These are phyloP conservation scores for Drosophila sordidula DNA, from an alignment of 2,888 invertebrate species.

Conservation along the genomic window DNA sequence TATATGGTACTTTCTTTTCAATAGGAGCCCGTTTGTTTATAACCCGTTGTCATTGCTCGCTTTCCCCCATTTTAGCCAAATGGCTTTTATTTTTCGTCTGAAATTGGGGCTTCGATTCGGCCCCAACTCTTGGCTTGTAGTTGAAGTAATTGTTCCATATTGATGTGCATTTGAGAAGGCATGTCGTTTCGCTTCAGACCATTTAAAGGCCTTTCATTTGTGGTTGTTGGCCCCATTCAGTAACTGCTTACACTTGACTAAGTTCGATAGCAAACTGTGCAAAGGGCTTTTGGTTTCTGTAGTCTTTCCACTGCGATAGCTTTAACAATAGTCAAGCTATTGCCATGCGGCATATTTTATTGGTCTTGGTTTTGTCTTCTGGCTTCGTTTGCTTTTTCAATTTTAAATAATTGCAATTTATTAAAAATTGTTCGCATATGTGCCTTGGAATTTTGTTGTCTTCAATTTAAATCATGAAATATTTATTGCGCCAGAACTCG, in stretches of 20 bases:
- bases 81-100: slow-evolving; percentile 33
- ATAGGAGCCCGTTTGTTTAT: slow-evolving; percentile 58
- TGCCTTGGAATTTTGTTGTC: too few relatives aligned
- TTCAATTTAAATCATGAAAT: too few relatives aligned
- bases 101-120: slow-evolving; percentile 17
- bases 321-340: neutral
- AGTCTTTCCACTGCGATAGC: neutral
- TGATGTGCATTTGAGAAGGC: slow-evolving; percentile 48
- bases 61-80: slow-evolving; percentile 18
- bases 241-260: slow-evolving; percentile 37
- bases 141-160: slow-evolving; percentile 51
- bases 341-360: slow-evolving; percentile 9
- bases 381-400: slow-evolving; percentile 8
- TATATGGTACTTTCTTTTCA: slow-evolving; percentile 56
- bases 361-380: slow-evolving; percentile 6
- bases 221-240: slow-evolving; percentile 37
- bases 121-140: slow-evolving; percentile 21
- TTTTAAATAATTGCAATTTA: slow-evolving; percentile 3
- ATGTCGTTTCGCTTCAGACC: slow-evolving; percentile 11
- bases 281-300: neutral
- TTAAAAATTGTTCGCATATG: neutral
- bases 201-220: slow-evolving; percentile 40
- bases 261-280: slow-evolving; percentile 9
- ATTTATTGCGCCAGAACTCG: too few relatives aligned
- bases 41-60: slow-evolving; percentile 52